phyloP scores from a whole-genome alignment of 2,113 vertebrate species.

The Hippopotamus amphibius region DNA sequence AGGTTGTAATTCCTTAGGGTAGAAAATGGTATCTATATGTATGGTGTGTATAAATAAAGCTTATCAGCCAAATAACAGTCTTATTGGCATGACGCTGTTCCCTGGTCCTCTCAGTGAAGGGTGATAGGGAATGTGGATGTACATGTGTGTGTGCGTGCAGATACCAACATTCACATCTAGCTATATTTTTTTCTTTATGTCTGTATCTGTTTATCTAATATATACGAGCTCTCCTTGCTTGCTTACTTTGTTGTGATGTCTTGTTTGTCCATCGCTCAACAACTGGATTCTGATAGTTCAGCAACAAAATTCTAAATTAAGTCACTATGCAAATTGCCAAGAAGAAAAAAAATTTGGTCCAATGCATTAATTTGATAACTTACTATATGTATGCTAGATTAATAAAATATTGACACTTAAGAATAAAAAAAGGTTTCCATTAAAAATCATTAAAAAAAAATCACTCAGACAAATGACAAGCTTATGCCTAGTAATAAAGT shows the following conservation, averaged over 20 bases:
- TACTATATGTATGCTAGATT: not conserved
- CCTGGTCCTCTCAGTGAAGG: not conserved
- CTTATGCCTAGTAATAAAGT: not conserved
- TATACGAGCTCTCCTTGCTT: not conserved
- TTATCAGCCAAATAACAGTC: not conserved
- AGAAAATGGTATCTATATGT: not conserved
- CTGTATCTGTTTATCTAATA: too few species aligned
- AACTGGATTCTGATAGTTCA: not conserved
- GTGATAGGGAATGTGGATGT: not conserved
- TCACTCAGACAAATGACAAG: not conserved
- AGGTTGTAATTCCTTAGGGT: not conserved
- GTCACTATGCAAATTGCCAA: not conserved
- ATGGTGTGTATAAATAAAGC: not conserved
- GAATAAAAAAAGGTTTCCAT: not conserved
- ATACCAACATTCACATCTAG: too few species aligned
- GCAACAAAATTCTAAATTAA: not conserved
- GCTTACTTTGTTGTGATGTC: not conserved
- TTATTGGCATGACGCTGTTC: not conserved
- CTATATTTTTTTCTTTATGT: not conserved
- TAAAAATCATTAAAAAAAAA: not conserved
- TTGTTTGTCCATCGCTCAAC: not conserved
- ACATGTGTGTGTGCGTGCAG: too few species aligned
- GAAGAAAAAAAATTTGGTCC: not conserved
- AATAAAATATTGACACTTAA: not conserved
- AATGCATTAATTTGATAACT: not conserved